phyloP scores from a whole-genome alignment of 2,797 vertebrate species.

The Chiloscyllium punctatum region DNA sequence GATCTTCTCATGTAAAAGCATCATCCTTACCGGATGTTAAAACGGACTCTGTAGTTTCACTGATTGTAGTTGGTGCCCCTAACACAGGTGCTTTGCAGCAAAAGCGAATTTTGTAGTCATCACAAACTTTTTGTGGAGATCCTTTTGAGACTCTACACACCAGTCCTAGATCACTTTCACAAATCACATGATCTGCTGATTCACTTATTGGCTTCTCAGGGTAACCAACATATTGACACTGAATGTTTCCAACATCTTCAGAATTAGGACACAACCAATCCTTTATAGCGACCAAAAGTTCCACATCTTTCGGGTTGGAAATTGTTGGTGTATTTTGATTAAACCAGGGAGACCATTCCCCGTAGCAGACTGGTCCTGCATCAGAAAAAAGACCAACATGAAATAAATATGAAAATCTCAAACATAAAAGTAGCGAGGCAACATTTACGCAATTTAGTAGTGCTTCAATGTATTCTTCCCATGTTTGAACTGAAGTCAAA shows the following conservation, averaged over 20 bases:
- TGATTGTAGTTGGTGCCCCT: background rate
- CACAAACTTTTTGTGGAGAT: no score
- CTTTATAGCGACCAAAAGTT: background rate
- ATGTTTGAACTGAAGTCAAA: no score
- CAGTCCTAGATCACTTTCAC: background rate
- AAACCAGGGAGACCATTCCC: background rate
- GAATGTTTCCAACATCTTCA: background rate
- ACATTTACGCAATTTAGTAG: no score
- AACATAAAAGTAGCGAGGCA: background rate
- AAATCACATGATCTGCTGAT: background rate
- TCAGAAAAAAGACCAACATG: background rate
- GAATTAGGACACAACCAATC: background rate
- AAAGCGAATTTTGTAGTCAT: background rate
- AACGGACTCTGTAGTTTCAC: no score
- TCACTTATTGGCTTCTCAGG: background rate
- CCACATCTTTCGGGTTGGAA: background rate
- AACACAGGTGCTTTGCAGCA: background rate
- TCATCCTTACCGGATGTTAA: no score
- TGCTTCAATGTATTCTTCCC: no score
- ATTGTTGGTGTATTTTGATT: no score
- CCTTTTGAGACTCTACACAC: background rate
- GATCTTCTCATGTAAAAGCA: no score
- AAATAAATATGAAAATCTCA: background rate
- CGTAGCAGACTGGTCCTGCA: background rate
- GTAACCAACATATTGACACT: background rate